Percentiles rank a stretch among this genome's conserved stretches.
These are phyloP conservation scores for Cerastis rubricosa DNA, from an alignment of 2,888 invertebrate genomes.

Conservation along the genomic window DNA sequence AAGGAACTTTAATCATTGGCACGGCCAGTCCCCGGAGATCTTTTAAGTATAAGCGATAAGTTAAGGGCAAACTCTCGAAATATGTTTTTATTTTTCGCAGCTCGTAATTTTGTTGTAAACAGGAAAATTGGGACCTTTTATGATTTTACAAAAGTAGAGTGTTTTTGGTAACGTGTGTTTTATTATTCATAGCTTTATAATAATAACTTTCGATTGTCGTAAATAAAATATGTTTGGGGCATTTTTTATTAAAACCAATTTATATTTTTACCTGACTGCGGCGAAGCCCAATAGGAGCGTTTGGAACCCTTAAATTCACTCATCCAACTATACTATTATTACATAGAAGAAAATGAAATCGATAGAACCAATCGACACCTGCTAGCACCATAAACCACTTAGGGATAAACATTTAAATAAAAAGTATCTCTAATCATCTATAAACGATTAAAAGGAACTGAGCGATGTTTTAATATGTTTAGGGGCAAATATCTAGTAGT, in stretches of 20 bases:
- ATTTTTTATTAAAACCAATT: not conserved
- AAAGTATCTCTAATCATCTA: not conserved
- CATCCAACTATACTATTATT: no score
- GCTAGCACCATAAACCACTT: not conserved
- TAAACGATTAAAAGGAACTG: not conserved
- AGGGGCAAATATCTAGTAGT: not conserved
- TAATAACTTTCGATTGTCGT: not conserved
- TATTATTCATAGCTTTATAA: not conserved
- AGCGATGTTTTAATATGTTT: not conserved
- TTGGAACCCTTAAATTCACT: not conserved
- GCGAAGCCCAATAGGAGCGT: not conserved
- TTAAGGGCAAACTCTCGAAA: slow-evolving; percentile 60
- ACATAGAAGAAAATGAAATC: not conserved
- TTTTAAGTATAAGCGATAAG: slow-evolving; percentile 67
- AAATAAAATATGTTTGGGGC: not conserved
- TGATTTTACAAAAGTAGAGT: not conserved
- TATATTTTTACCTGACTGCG: not conserved
- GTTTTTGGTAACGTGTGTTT: not conserved
- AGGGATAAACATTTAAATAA: not conserved
- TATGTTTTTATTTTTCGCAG: slow-evolving; percentile 30
- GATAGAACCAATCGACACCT: not conserved
- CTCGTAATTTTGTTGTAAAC: slow-evolving; percentile 31
- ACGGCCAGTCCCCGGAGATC: slow-evolving; percentile 60
- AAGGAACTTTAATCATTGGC: slow-evolving; percentile 69
- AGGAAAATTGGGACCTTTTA: slow-evolving; percentile 24